Base-by-base conservation (phyloP, 2,113 vertebrate species). In the Notechis scutatus region DNA sequence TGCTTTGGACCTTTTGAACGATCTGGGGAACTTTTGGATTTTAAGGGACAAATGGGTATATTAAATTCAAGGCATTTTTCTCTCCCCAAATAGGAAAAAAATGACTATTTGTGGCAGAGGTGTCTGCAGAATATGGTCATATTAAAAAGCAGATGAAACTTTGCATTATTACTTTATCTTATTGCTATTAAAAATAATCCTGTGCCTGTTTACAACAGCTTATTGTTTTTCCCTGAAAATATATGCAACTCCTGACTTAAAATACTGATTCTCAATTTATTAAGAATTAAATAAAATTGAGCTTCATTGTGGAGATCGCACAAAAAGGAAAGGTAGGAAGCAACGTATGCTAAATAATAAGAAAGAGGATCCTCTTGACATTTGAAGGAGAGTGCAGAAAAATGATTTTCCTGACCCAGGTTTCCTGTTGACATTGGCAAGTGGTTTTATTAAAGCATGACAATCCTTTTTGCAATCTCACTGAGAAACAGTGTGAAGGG, bases 401-500 rank as follows among this genome's bases (percentile, higher is more conserved):
- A 59, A 54, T 88, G 86, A 91, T 91, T 57, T 50, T 86, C 24
- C 92, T 93, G 24, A 52, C 1, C 3, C 20, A 21, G 92, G 69
- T 24, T 57, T 18, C 56, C 86, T 42, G 90, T 90, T 85, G 55
- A 90, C 26, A 45, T 61, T 95, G 57, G 69, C 10, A 10, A 88
- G 15, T 92, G 57, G 3, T 55, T 42, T 87, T 90, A 89, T 90
- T 92, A 81, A 6, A 90, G 7, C 2, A 90, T 1, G 69, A 0
- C 88, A 57, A 23, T 6, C 85, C 18, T 61, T 86, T 95, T 89
- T 50, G 3, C 94, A 94, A 91, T 47, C 89, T 29, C 47, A 87
- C 91, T 59, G 91, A 18, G 81, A 54, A 81, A 15, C 56, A 92
- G 29, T 91, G 85, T 50, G 94, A 94, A 88, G 18, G 91, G 87